These are phyloP conservation scores for Bufo gargarizans DNA, from an alignment of 2,113 vertebrate genomes.

Conservation along the genomic window DNA sequence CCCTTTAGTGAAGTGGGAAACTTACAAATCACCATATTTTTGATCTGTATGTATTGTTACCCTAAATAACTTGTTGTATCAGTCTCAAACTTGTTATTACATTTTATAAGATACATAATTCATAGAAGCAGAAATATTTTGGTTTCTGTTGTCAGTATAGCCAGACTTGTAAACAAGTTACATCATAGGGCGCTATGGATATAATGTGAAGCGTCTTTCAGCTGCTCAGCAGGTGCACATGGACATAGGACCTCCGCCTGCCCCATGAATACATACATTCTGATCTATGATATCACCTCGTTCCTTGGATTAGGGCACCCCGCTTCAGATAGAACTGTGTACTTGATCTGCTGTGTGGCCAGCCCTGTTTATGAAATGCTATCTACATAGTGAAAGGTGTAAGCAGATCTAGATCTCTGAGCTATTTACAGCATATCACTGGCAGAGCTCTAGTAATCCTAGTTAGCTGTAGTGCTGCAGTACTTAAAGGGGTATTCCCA, in stretches of 20 bases:
- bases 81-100: too few relatives aligned
- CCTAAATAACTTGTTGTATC: too few relatives aligned
- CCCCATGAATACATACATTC: constrained; percentile 28
- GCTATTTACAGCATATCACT: not conserved
- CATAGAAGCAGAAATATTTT: too few relatives aligned
- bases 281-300: constrained; percentile 24
- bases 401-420: not conserved
- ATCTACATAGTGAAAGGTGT: constrained; percentile 26
- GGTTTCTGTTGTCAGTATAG: not conserved
- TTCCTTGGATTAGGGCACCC: constrained; percentile 32
- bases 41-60: too few relatives aligned
- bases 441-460: not conserved
- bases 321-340: not conserved
- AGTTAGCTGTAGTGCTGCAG: too few relatives aligned
- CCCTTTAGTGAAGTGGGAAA: too few relatives aligned
- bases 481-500: too few relatives aligned
- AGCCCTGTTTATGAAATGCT: constrained; percentile 33
- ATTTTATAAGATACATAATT: too few relatives aligned
- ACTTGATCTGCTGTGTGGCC: constrained; percentile 20
- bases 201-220: constrained; percentile 9
- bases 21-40: too few relatives aligned
- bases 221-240: constrained; percentile 45
- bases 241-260: not conserved
- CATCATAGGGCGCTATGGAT: constrained; percentile 28
- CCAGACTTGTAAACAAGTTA: constrained; percentile 27